Percentiles rank a stretch among this genome's conserved stretches.
Conservation (phyloP, 2,113 vertebrate genomes). For the Lathamus discolor region DNA sequence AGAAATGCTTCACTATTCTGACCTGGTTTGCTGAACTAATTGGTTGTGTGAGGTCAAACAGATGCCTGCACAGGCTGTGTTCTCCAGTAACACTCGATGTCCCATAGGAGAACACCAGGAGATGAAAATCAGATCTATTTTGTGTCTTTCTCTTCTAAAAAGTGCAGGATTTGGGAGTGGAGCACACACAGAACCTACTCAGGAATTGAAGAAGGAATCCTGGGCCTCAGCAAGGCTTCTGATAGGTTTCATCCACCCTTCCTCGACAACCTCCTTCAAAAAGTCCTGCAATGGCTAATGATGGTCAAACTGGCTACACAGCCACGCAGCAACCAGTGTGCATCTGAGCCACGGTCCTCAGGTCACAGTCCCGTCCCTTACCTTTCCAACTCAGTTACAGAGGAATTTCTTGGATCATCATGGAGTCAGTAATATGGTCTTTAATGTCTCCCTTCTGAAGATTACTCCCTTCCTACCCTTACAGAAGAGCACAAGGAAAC, state of each 20-base stretch:
- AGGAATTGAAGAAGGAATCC: not conserved
- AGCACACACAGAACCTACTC: not conserved
- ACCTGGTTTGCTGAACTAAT: not conserved
- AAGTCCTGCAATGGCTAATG: not conserved
- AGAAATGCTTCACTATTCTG: not conserved
- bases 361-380: rapidly evolving
- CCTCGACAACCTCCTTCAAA: not conserved
- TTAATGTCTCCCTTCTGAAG: not conserved
- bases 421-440: rapidly evolving
- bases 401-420: not conserved
- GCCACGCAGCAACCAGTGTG: not conserved
- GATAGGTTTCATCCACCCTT: not conserved
- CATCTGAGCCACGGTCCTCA: not conserved
- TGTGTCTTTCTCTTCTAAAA: not conserved
- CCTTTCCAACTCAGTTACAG: not conserved
- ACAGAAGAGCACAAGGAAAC: not conserved
- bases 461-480: rapidly evolving
- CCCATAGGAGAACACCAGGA: not conserved
- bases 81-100: not conserved
- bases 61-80: not conserved
- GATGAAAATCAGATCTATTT: not conserved
- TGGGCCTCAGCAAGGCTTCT: not conserved
- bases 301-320: not conserved
- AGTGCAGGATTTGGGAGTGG: not conserved
- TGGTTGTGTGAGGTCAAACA: not conserved